Evolutionary conservation across 2,113 vertebrate genomes (phyloP).

Genomic region (Rhagologus leucostigma): DNA sequence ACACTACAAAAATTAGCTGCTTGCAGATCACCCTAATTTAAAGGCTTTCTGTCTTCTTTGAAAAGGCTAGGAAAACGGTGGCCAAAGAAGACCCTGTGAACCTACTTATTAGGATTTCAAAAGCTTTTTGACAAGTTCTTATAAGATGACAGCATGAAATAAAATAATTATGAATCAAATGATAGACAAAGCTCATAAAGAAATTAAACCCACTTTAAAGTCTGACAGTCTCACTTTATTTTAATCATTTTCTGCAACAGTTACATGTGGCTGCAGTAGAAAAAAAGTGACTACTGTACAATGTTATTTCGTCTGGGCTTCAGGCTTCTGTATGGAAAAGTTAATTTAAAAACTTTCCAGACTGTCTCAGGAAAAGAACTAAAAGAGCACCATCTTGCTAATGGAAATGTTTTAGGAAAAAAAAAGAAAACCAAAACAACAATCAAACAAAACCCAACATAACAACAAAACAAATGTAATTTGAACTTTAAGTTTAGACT

Average conservation of each 20-base stretch:
- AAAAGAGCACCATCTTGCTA: not conserved
- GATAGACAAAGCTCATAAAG: conserved; percentile 41
- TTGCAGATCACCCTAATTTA: conserved; percentile 70
- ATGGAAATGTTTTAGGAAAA: not conserved
- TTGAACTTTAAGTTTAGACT: not conserved
- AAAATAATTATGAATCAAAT: conserved; percentile 40
- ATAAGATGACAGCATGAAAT: conserved; percentile 19
- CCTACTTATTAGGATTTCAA: conserved; percentile 60
- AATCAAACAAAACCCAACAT: not conserved
- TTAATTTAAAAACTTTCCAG: not conserved
- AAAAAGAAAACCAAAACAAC: not conserved
- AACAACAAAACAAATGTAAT: not conserved
- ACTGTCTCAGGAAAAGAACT: not conserved
- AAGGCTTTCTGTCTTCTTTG: conserved; percentile 63
- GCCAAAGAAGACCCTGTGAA: conserved; percentile 58
- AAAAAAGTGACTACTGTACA: not conserved
- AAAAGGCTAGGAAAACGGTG: conserved; percentile 63
- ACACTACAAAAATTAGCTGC: conserved; percentile 66
- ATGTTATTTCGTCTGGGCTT: not conserved
- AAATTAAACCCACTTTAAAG: conserved; percentile 46
- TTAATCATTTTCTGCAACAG: not conserved
- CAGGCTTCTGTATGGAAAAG: not conserved
- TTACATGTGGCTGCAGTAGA: not conserved
- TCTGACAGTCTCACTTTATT: conserved; percentile 37
- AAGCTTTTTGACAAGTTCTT: conserved; percentile 55